Base-by-base conservation (phyloP, 1,140 invertebrate species). In the Psix sp. region DNA sequence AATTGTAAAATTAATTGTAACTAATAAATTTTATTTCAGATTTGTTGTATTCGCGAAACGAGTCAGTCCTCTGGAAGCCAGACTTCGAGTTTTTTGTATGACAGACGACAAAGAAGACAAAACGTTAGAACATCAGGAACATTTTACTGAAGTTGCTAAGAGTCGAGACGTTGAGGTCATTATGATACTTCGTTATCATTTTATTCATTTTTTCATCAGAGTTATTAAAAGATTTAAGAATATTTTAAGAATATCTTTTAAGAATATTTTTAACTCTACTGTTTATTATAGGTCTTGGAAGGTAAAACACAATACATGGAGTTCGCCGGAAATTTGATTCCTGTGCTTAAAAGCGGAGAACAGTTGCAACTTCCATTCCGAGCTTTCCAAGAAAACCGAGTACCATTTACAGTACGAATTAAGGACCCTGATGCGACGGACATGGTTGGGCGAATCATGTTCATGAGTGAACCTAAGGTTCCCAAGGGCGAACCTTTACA, bases 51-150 rank as follows among this genome's bases (percentile, higher is more conserved):
- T 98, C 80, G 95, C 95, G 20, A 98, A 98, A 88, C 90, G 96
- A 40, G 91, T 95, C 29, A 95, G 96, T 82, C 89, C 91, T 31
- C 85, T 94, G 18, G 97, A 98, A 86, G 95, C 96, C 16, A 90
- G 96, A 74, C 88, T 98, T 17, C 91, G 97, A 20, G 93, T 98
- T 21, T 97, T 98, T 83, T 98, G 96, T 85, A 98, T 99, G 94
- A 99, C 97, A 0, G 97, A 99, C 84, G 95, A 98, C 84, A 95
- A 96, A 82, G 96, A 98, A 79, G 97, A 98, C 80, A 98, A 99
- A 85, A 98, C 97, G 0, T 85, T 99, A 36, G 94, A 97, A 85
- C 92, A 93, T 77, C 95, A 98, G 88, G 96, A 98, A 86, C 93
- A 97, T 80, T 98, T 98, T 86, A 91, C 91, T 5, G 95, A 98